A percentile compares a stretch with the other conserved stretches of the same genome.
phyloP scores from a whole-genome alignment of 2,888 invertebrate species.

The Plebejus argus region DNA sequence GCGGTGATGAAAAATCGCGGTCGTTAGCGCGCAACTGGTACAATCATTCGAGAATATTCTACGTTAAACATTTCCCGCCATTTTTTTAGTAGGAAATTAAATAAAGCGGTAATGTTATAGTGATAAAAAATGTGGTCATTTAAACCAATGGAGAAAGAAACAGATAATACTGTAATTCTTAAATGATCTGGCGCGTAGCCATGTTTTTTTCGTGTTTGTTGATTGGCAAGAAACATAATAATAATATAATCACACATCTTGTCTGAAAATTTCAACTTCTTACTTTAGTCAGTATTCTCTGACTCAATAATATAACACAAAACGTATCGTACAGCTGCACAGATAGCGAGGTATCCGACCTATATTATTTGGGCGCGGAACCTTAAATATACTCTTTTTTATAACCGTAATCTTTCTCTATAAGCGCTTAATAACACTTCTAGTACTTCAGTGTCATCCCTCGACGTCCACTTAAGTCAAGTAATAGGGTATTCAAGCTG shows the following conservation, averaged over 20 bases:
- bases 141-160: background rate
- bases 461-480: background rate
- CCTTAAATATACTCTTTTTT: no score
- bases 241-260: no score
- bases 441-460: background rate
- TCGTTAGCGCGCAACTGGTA: conserved; percentile 31
- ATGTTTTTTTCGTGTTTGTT: no score
- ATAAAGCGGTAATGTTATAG: background rate
- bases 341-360: no score
- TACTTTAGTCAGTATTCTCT: no score
- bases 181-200: no score
- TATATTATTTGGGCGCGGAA: no score
- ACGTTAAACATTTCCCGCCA: conserved; percentile 32
- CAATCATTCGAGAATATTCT: conserved; percentile 27
- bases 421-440: background rate
- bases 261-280: no score
- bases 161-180: no score
- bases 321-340: no score
- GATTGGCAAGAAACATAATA: no score
- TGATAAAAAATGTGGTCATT: background rate
- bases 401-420: background rate
- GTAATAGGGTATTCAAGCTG: background rate
- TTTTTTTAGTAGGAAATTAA: conserved; percentile 31
- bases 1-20: conserved; percentile 30
- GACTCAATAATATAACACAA: no score